phyloP scores from a whole-genome alignment of 2,888 invertebrate genomes.

The Lasiommata megera region DNA sequence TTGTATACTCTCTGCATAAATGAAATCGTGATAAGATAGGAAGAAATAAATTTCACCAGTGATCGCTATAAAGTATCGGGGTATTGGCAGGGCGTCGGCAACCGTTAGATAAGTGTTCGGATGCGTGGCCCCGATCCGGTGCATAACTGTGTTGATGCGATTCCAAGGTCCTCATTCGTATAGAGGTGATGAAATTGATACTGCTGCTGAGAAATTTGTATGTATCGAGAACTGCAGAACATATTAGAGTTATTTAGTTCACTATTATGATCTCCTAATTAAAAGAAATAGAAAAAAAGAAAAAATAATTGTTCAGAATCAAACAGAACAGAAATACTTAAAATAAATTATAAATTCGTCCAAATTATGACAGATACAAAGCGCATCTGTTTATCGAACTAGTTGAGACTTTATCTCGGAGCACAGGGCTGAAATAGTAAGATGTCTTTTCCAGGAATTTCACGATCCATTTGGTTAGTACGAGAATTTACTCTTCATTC shows the following conservation, averaged over 20 bases:
- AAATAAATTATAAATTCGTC: too few relatives aligned
- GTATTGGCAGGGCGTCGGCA: constrained; percentile 34
- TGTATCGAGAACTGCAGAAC: constrained; percentile 7
- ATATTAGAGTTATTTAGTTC: background rate
- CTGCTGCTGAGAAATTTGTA: constrained; percentile 13
- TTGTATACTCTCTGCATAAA: background rate
- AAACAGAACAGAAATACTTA: too few relatives aligned
- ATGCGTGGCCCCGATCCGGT: constrained; percentile 39
- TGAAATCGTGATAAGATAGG: constrained; percentile 11
- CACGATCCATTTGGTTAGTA: too few relatives aligned
- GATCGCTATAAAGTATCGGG: constrained; percentile 22
- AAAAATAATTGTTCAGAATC: too few relatives aligned
- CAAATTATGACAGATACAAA: too few relatives aligned
- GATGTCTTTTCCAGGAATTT: too few relatives aligned
- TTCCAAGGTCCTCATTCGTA: constrained; percentile 37
- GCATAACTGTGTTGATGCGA: constrained; percentile 35
- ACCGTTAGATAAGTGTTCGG: constrained; percentile 41
- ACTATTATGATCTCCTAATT: background rate
- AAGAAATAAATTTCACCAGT: constrained; percentile 9
- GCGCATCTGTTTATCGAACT: too few relatives aligned
- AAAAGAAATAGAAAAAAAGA: too few relatives aligned
- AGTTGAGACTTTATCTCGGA: too few relatives aligned
- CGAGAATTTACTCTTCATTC: too few relatives aligned
- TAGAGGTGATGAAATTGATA: constrained; percentile 35
- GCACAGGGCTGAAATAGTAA: too few relatives aligned